phyloP scores from a whole-genome alignment of 2,113 vertebrate species.

The Corynorhinus townsendii region DNA sequence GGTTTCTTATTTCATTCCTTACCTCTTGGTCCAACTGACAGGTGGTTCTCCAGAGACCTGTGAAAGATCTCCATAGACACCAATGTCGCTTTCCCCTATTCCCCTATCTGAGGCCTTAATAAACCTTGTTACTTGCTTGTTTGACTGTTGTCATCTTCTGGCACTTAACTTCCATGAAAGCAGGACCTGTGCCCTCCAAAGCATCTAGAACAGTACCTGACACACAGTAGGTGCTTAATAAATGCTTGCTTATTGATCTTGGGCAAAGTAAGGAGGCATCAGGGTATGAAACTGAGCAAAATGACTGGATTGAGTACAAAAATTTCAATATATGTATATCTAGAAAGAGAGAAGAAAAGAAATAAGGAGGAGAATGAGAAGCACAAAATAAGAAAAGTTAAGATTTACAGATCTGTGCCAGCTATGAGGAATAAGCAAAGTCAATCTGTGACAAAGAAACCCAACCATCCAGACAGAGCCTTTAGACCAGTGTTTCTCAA shows the following conservation, averaged over 20 bases:
- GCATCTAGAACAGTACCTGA: neutral
- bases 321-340: neutral
- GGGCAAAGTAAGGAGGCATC: neutral
- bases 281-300: neutral
- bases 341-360: neutral
- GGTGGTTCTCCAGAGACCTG: neutral
- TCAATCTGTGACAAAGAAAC: neutral
- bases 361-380: neutral
- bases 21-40: neutral
- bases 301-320: neutral
- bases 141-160: neutral
- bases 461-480: neutral
- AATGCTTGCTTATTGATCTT: neutral
- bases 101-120: neutral
- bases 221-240: neutral
- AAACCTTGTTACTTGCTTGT: neutral
- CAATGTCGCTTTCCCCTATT: too few species aligned
- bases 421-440: neutral
- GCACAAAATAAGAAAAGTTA: neutral
- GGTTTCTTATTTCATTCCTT: neutral
- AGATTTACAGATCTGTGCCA: neutral
- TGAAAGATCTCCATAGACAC: neutral
- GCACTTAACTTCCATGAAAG: neutral
- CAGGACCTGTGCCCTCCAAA: neutral
- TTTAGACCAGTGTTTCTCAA: neutral